Evolutionary conservation across 1,140 invertebrate genomes (phyloP), one percentile per base, ranked within the genome.

Genomic region (Ruditapes philippinarum): DNA sequence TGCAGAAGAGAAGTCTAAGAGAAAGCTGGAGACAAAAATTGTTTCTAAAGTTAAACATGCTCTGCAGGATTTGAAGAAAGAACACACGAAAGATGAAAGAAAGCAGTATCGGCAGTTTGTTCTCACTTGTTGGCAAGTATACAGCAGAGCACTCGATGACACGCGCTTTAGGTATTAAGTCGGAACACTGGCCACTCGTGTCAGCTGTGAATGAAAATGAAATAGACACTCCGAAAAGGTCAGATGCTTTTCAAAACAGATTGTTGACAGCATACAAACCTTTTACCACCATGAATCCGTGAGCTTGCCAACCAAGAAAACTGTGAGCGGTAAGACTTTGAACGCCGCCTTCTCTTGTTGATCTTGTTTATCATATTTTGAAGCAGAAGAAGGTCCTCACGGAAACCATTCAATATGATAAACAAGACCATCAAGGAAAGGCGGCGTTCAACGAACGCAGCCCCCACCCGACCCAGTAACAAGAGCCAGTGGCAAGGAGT

Each of bases 221-320:
- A 4, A 7, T 22, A n/a, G 65, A 82, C 0, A 22, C 33, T 3
- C 22, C 17, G 2, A 70, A 73, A 89, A 89, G 87, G 38, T 22
- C 9, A 19, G 62, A 89, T 82, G 62, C 78, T 28, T 40, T 89
- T 19, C 62, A 40, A 49, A 74, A 4, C 19, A 82, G 7, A 51
- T n/a, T 7, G 38, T 74, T n/a, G 19, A 57, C 31, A 2, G 22
- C 31, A 89, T 89, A 17, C 1, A 89, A 42, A 40, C 0, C 14
- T 89, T 89, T 60, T 89, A 81, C 36, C 3, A 57, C 14, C 19
- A 82, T 70, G 87, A 89, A 36, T 89, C 78, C 19, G 33, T 40
- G 0, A 57, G 17, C 0, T 28, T 89, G 12, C 87, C 87, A n/a
- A 70, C 36, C 0, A 89, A 82, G 28, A 89, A 54, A 74, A 74